These are phyloP conservation scores for Eremophila alpestris DNA, from an alignment of 2,797 vertebrate genomes.

Conservation along the genomic window DNA sequence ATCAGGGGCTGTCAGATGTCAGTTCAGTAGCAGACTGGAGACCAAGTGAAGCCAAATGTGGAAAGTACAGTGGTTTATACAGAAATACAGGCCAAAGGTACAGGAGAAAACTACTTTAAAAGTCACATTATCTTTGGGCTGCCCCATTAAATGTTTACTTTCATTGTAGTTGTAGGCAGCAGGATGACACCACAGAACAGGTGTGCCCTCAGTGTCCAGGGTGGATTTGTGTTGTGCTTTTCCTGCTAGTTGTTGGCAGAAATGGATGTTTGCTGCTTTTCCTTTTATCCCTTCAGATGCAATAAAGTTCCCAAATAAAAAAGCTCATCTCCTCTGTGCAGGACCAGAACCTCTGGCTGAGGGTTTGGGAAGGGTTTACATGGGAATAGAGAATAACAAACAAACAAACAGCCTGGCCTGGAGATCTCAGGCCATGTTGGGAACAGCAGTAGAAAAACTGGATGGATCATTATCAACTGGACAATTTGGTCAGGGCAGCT, in stretches of 20 bases:
- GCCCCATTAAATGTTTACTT: neutral
- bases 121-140: neutral
- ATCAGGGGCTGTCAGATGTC: neutral
- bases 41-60: neutral
- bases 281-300: neutral
- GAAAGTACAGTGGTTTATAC: neutral
- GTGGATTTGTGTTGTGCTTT: neutral
- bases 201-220: fast-evolving
- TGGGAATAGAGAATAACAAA: neutral
- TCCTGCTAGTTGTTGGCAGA: neutral
- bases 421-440: neutral
- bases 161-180: neutral
- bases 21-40: neutral
- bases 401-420: neutral
- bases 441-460: neutral
- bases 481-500: neutral
- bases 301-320: neutral
- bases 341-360: neutral
- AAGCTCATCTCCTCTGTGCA: neutral
- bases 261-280: neutral
- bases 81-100: neutral
- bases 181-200: neutral
- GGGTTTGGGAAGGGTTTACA: neutral
- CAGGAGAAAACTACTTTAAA: neutral
- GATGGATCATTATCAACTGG: neutral